Evolutionary conservation across 2,797 vertebrate genomes (phyloP).

Genomic region (Heteromormyrus szaboi): DNA sequence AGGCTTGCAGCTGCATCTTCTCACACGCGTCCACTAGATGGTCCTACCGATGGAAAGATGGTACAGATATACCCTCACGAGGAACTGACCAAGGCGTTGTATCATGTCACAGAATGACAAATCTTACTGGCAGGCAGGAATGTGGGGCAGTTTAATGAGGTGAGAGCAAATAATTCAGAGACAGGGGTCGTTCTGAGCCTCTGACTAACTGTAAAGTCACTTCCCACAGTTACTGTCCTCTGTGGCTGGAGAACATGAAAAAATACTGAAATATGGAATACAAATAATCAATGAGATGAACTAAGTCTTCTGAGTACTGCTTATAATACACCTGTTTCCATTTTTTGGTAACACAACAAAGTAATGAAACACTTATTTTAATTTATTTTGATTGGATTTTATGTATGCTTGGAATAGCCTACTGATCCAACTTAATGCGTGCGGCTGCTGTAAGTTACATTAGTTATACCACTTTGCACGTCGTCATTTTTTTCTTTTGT

Average conservation of each 20-base stretch:
- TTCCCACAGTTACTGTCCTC: neutral
- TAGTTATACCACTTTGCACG: neutral
- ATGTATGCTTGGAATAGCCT: neutral
- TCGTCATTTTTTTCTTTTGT: neutral
- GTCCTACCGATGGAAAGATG: slow-evolving; percentile 62
- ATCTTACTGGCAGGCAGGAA: neutral
- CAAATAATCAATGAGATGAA: neutral
- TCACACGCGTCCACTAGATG: slow-evolving; percentile 86
- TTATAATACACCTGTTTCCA: neutral
- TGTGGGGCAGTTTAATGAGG: neutral
- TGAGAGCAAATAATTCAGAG: neutral
- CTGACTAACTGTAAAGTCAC: neutral
- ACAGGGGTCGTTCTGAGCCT: neutral
- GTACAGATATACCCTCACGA: neutral
- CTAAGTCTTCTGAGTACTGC: neutral
- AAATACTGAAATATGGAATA: neutral
- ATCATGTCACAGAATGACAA: neutral
- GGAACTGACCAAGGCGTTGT: neutral
- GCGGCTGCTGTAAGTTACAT: neutral
- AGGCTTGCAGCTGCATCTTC: slow-evolving; percentile 81
- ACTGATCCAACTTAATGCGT: neutral
- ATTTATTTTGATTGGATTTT: neutral
- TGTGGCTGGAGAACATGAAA: neutral
- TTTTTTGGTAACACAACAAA: neutral
- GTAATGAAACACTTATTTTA: neutral